Conservation (phyloP, 2,888 invertebrate species). For the Synanthedon andrenaeformis region DNA sequence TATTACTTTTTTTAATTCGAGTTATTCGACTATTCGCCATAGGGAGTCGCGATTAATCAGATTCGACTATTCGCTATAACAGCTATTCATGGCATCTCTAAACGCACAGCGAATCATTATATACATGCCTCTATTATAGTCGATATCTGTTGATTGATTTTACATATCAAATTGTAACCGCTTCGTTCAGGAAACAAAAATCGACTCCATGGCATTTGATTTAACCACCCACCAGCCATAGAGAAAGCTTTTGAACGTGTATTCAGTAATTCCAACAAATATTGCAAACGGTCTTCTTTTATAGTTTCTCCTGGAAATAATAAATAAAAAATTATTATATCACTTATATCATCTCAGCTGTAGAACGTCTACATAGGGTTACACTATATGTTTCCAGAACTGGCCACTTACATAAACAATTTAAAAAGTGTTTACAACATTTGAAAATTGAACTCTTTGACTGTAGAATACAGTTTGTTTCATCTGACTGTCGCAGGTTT, state of each 20-base stretch:
- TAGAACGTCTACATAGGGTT: constrained; percentile 10
- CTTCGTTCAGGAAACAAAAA: constrained; percentile 72
- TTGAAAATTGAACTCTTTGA: too few species aligned
- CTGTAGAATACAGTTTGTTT: too few species aligned
- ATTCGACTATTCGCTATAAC: too few species aligned
- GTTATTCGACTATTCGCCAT: too few species aligned
- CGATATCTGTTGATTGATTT: constrained; percentile 64
- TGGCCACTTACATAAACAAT: constrained; percentile 7
- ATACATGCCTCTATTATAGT: constrained; percentile 55
- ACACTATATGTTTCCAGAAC: too few species aligned
- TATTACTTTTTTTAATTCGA: too few species aligned
- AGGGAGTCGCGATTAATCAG: too few species aligned
- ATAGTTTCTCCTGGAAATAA: constrained; percentile 60
- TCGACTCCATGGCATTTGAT: constrained; percentile 76
- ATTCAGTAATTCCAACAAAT: constrained; percentile 33
- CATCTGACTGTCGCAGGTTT: too few species aligned
- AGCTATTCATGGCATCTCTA: too few species aligned
- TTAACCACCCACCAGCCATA: constrained; percentile 76
- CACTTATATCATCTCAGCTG: too few species aligned
- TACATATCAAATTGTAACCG: constrained; percentile 70
- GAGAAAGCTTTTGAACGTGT: constrained; percentile 61
- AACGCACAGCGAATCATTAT: background rate
- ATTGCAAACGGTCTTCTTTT: constrained; percentile 62
- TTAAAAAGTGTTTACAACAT: constrained; percentile 4
- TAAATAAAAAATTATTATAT: constrained; percentile 1